These are phyloP conservation scores for Mastacembelus armatus DNA, from an alignment of 2,797 vertebrate genomes.

Conservation along the genomic window DNA sequence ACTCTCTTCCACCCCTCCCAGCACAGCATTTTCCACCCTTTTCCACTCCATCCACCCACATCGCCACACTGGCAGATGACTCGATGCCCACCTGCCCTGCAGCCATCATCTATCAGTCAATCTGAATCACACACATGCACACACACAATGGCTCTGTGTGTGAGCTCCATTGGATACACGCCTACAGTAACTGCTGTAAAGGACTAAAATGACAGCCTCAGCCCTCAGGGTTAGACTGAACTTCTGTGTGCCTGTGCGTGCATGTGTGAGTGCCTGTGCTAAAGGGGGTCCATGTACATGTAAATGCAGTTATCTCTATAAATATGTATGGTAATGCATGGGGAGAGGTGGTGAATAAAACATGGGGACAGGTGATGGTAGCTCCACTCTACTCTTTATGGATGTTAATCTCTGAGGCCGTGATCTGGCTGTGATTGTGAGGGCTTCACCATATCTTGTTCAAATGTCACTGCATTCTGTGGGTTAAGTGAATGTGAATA, in stretches of 20 bases:
- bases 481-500: constrained; percentile 29
- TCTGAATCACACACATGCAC: constrained; percentile 51
- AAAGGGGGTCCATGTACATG: constrained; percentile 58
- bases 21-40: constrained; percentile 46
- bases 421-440: constrained; percentile 55
- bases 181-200: constrained; percentile 67
- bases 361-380: constrained; percentile 61
- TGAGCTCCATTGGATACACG: constrained; percentile 44
- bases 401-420: constrained; percentile 64
- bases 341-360: constrained; percentile 73
- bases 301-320: constrained; percentile 72
- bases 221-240: constrained; percentile 70
- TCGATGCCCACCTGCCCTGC: constrained; percentile 74
- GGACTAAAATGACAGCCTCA: constrained; percentile 70
- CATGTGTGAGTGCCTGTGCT: constrained; percentile 21
- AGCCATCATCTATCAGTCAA: constrained; percentile 83
- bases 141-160: constrained; percentile 53
- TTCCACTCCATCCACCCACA: constrained; percentile 48
- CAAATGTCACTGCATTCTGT: constrained; percentile 54
- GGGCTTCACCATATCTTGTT: constrained; percentile 46
- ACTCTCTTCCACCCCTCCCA: constrained; percentile 41
- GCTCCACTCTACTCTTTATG: constrained; percentile 51
- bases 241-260: constrained; percentile 45
- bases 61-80: constrained; percentile 66
- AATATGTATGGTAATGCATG: constrained; percentile 75